Evolutionary conservation across 2,888 invertebrate genomes (phyloP), one percentile per base, ranked within the genome.

Genomic region (Ferrisia virgata): DNA sequence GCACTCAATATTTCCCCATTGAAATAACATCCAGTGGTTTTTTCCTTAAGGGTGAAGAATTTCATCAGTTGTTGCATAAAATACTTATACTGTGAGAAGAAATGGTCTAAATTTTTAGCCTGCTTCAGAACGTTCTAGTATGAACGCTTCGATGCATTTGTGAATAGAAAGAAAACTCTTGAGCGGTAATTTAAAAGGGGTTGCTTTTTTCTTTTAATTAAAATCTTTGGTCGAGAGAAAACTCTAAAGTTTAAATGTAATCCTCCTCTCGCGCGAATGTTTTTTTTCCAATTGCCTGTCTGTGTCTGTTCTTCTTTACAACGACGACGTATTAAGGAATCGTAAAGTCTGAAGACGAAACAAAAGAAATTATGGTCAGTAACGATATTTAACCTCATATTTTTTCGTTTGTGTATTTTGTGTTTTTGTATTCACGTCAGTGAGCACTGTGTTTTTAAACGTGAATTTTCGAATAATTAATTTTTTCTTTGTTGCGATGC

Each of bases 111-210:
- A 76, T 28, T 76, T 33, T 76, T 18, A 33, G 18, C 36, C 33
- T 36, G 18, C 36, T 36, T 33, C 36, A n/a, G 33, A 72, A 28
- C 4, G 72, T 15, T 6, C 0, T 31, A n/a, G 43, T 53, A 6
- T 53, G 72, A 76, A 76, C 72, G 72, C 72, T 76, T 76, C 72
- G 36, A 36, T 76, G 72, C 72, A 18, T 36, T 76, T 36, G n/a
- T 36, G 36, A 76, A 76, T 18, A 15, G 36, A 22, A 76, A 36
- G 22, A 36, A 36, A 76, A 53, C 47, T 15, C 69, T 31, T n/a
- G 25, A 33, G 28, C 18, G 36, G 72, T 76, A 33, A 76, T 76
- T 76, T 76, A 76, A 33, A 72, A 28, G 72, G 33, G 53, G 8
- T 22, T 15, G 18, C 22, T 76, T 36, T 76, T 76, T 76, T 36